Conservation (phyloP, 2,797 vertebrate species). For the Anabacerthia variegaticeps region DNA sequence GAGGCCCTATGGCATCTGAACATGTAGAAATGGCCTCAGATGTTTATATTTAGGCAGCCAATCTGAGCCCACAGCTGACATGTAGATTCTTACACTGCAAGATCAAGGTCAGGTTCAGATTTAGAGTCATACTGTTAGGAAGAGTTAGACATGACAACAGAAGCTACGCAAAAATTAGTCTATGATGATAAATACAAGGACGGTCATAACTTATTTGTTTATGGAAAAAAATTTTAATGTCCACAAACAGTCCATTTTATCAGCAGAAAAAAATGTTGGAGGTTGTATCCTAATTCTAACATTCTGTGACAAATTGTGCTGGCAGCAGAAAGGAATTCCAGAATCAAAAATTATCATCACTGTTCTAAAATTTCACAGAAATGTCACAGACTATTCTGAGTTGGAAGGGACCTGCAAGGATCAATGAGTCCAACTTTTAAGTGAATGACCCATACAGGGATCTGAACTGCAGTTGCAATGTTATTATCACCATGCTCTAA, state of each 20-base stretch:
- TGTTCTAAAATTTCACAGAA: background rate
- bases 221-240: background rate
- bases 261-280: background rate
- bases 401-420: background rate
- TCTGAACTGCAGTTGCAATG: background rate
- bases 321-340: background rate
- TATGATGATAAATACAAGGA: background rate
- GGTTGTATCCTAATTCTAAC: background rate
- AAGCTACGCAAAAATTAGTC: background rate
- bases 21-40: rapidly evolving
- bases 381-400: background rate
- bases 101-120: background rate
- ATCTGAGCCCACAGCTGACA: background rate
- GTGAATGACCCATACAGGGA: background rate
- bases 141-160: background rate
- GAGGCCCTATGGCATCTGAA: background rate
- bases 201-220: background rate
- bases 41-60: background rate
- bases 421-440: background rate
- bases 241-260: background rate
- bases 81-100: background rate
- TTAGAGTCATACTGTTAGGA: background rate
- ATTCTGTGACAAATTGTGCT: background rate
- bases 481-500: background rate
- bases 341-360: background rate